Evolutionary conservation across 2,888 invertebrate genomes (phyloP).

Genomic region (Nephrocerus scutellatus): DNA sequence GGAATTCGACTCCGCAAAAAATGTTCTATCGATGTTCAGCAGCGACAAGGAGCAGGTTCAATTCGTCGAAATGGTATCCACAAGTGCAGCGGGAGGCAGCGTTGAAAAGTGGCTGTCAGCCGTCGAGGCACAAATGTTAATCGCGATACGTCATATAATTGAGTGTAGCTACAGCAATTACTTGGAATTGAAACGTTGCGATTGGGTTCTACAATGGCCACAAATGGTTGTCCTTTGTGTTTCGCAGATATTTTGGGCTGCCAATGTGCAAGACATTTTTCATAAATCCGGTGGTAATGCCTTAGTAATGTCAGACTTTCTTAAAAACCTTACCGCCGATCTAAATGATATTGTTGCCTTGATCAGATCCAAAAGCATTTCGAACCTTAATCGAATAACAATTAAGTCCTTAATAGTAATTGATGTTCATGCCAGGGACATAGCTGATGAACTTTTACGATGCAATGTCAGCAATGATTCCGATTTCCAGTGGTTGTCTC

Average conservation of each 20-base stretch:
- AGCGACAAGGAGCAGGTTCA: conserved; percentile 54
- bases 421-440: conserved; percentile 66
- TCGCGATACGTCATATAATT: conserved; percentile 50
- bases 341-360: conserved; percentile 53
- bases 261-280: conserved; percentile 52
- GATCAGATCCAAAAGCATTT: conserved; percentile 54
- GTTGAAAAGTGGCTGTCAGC: conserved; percentile 62
- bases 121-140: conserved; percentile 58
- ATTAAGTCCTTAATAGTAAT: conserved; percentile 62
- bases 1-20: conserved; percentile 48
- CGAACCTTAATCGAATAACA: conserved; percentile 56
- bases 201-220: conserved; percentile 57
- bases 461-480: conserved; percentile 51
- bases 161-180: conserved; percentile 47
- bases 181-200: conserved; percentile 42
- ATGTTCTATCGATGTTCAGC: conserved; percentile 57
- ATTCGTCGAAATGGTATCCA: conserved; percentile 50
- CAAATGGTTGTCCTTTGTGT: conserved; percentile 58
- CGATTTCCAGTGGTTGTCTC: conserved; percentile 66
- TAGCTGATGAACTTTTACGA: conserved; percentile 53
- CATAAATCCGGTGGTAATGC: conserved; percentile 46
- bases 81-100: conserved; percentile 52
- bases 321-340: conserved; percentile 48
- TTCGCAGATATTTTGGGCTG: conserved; percentile 61
- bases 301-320: conserved; percentile 47